Conservation (phyloP, 30 jellyfish, hydroid and myxozoan genomes). For the Aurelia sp. region DNA sequence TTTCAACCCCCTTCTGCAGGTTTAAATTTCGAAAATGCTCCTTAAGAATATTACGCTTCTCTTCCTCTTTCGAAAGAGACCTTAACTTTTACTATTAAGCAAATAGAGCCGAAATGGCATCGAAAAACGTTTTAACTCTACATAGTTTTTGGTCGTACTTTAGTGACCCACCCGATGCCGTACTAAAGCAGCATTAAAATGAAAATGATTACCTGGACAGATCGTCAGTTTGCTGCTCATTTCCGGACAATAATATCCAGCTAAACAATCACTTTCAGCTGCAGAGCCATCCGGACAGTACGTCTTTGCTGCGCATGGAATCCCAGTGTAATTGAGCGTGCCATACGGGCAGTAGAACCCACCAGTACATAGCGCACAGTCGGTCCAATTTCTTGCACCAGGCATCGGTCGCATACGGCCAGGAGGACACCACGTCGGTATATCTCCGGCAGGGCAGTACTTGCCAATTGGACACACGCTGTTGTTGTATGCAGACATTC, state of each 20-base stretch:
- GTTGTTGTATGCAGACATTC: constrained; percentile 79
- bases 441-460: constrained; percentile 90
- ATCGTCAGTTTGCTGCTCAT: constrained; percentile 64
- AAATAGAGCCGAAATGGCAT: too few relatives aligned
- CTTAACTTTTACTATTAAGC: too few relatives aligned
- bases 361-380: constrained; percentile 86
- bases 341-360: constrained; percentile 95
- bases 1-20: too few relatives aligned
- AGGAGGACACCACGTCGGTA: constrained; percentile 97
- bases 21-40: too few relatives aligned
- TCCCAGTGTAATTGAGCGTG: constrained; percentile 83
- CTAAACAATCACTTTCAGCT: constrained; percentile 85
- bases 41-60: too few relatives aligned
- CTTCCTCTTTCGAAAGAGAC: too few relatives aligned
- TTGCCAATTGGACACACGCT: constrained; percentile 93
- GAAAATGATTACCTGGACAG: constrained; percentile 84
- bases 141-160: too few relatives aligned
- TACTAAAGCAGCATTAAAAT: too few relatives aligned
- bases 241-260: constrained; percentile 97
- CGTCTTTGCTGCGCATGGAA: constrained; percentile 87
- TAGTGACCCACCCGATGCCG: too few relatives aligned
- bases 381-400: constrained; percentile 77
- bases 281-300: constrained; percentile 93
- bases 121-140: too few relatives aligned
- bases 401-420: constrained; percentile 90